Base-by-base conservation (phyloP, 1,140 invertebrate species). In the Epicauta chinensis region DNA sequence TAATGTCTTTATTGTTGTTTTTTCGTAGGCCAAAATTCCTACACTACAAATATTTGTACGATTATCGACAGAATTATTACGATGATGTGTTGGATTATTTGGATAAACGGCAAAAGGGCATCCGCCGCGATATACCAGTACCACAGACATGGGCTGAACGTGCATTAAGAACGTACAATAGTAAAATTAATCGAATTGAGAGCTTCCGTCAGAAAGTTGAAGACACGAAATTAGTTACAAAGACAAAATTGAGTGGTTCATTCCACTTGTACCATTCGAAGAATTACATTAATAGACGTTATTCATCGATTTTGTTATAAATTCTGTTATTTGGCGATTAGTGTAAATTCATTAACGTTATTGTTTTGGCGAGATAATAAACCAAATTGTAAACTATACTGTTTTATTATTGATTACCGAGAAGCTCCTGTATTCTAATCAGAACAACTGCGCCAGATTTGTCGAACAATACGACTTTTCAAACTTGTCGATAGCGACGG, bases 61-160 rank as follows among this genome's bases (percentile, higher is more conserved):
- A 89, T 64, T 91, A 89, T 72, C 80, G 82, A 70, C 77, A 81
- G 69, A 88, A 87, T 70, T 91, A 91, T 69, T 91, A 91, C 68
- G 79, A 90, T 64, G 87, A 90, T 61, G 79, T 87, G 31, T 88
- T 91, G 63, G 83, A 85, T 58, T 91, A 83, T 70, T 71, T 91
- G 69, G 83, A 91, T 64, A 81, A 82, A 63, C 78, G 85, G 44
- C 79, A 83, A 63, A 76, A 75, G 55, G 87, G 88, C 1, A 66
- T 85, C 2, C 69, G 71, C 1, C 75, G 81, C 12, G 87, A 89
- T 47, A 76, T 77, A 29, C 88, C 87, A 1, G 75, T 80, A 38
- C 78, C 87, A 2, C 82, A 89, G 68, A 88, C 87, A 35, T 91
- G 87, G 89, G 81, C 83, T 16, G 89, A 91, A 70, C 77, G 88